A percentile compares a stretch with the other conserved stretches of the same genome.
Conservation (phyloP, 64 coral and sea anemone genomes). For the Hydrozoanthus tunicans region DNA sequence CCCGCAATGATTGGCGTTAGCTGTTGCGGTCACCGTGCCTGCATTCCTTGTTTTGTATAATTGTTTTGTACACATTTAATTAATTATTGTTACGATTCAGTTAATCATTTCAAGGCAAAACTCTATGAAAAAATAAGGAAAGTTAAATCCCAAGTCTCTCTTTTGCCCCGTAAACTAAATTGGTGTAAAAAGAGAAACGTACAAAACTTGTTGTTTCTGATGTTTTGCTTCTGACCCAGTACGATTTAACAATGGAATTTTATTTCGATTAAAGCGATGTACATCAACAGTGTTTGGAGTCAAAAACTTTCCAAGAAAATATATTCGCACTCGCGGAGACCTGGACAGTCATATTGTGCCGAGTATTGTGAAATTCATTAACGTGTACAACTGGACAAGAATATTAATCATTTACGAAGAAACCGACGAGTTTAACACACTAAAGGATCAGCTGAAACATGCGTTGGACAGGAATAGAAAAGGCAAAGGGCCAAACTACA, state of each 20-base stretch:
- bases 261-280: not conserved
- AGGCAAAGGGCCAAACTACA: not conserved
- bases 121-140: no score
- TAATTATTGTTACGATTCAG: no score
- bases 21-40: no score
- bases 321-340: not conserved
- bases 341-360: not conserved
- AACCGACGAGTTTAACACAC: not conserved
- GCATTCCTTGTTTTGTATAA: no score
- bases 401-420: conserved; percentile 1
- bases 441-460: not conserved
- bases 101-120: no score
- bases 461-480: not conserved
- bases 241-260: not conserved
- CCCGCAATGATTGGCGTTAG: not conserved
- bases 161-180: no score
- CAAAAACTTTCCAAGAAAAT: not conserved
- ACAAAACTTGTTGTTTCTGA: no score
- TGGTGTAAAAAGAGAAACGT: no score
- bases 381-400: not conserved
- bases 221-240: no score
- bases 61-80: no score
- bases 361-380: not conserved
- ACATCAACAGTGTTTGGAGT: not conserved
- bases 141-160: no score